Evolutionary conservation across 2,797 vertebrate genomes (phyloP).

Genomic region (Odontamblyopus rebecca): DNA sequence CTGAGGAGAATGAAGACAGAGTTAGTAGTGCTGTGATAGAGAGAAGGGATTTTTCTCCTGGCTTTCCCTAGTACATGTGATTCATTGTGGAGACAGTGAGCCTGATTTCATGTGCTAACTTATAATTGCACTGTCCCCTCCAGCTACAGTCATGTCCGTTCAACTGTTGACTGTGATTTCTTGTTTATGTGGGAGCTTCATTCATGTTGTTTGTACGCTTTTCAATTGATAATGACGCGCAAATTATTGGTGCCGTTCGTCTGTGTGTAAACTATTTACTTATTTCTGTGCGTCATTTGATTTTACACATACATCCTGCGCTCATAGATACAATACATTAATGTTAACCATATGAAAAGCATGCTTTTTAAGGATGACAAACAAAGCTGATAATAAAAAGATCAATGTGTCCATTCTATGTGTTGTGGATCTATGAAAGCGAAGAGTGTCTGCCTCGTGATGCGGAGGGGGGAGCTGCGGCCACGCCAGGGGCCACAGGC

Average conservation of each 20-base stretch:
- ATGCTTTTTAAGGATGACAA: conserved; percentile 20
- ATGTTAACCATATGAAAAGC: conserved; percentile 44
- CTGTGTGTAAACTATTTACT: conserved; percentile 8
- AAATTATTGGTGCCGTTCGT: conserved; percentile 25
- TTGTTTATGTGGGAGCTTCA: conserved; percentile 15
- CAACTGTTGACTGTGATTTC: conserved; percentile 30
- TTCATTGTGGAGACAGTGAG: conserved; percentile 91
- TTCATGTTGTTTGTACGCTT: conserved; percentile 15
- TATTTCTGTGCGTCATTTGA: conserved; percentile 44
- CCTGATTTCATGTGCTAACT: conserved; percentile 91
- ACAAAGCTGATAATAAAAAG: conserved; percentile 37
- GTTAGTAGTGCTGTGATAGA: conserved; percentile 20
- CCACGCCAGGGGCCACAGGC: conserved; percentile 70
- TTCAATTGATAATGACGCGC: conserved; percentile 22
- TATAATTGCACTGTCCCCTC: conserved; percentile 90
- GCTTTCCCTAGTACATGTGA: conserved; percentile 86
- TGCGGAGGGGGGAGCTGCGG: conserved; percentile 53
- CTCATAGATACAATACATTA: conserved; percentile 16
- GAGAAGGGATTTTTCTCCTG: conserved; percentile 60
- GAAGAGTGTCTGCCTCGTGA: conserved; percentile 63
- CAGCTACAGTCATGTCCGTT: conserved; percentile 82
- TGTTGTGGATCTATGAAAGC: conserved; percentile 38
- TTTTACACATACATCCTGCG: conserved; percentile 26
- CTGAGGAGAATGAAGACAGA: conserved; percentile 66
- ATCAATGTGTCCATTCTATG: conserved; percentile 58